Percentiles rank a stretch among this genome's conserved stretches.
phyloP scores from a whole-genome alignment of 2,888 invertebrate genomes.

The Scaptomyza cyrtandrae region DNA sequence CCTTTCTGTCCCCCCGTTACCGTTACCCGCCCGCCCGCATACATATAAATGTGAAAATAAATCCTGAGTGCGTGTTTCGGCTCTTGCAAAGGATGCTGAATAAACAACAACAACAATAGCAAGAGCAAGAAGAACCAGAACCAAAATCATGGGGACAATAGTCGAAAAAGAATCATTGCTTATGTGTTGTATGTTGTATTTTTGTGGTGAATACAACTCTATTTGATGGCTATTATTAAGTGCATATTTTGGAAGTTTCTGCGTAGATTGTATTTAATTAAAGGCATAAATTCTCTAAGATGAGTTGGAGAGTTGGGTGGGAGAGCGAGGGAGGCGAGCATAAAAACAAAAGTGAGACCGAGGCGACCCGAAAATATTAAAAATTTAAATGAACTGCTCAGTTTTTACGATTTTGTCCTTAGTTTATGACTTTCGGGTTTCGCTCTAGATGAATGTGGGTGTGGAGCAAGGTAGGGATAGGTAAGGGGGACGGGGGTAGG shows the following conservation, averaged over 20 bases:
- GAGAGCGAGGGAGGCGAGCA: constrained; percentile 25
- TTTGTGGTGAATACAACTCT: constrained; percentile 36
- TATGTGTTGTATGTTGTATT: constrained; percentile 1
- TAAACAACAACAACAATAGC: constrained; percentile 46
- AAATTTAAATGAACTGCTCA: constrained; percentile 80
- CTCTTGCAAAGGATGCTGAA: constrained; percentile 55
- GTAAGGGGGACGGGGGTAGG: constrained; percentile 16
- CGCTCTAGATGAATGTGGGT: constrained; percentile 9
- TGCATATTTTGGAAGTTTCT: constrained; percentile 48
- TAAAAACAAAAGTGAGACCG: constrained; percentile 59
- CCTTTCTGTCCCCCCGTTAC: neutral
- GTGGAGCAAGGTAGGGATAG: constrained; percentile 14
- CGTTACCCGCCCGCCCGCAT: constrained; percentile 17
- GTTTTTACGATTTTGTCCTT: constrained; percentile 80
- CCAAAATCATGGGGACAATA: constrained; percentile 8
- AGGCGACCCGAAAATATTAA: constrained; percentile 72
- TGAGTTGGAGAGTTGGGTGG: neutral
- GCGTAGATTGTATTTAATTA: constrained; percentile 77
- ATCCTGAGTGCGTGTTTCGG: constrained; percentile 76
- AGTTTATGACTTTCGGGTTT: constrained; percentile 66
- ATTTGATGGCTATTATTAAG: constrained; percentile 63
- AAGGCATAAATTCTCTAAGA: constrained; percentile 72
- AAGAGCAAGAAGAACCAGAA: no score
- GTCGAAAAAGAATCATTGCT: constrained; percentile 46
- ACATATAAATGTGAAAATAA: constrained; percentile 78